A percentile compares a stretch with the other conserved stretches of the same genome.
phyloP scores from a whole-genome alignment of 2,888 invertebrate genomes.

The Psylliodes chrysocephalus region DNA sequence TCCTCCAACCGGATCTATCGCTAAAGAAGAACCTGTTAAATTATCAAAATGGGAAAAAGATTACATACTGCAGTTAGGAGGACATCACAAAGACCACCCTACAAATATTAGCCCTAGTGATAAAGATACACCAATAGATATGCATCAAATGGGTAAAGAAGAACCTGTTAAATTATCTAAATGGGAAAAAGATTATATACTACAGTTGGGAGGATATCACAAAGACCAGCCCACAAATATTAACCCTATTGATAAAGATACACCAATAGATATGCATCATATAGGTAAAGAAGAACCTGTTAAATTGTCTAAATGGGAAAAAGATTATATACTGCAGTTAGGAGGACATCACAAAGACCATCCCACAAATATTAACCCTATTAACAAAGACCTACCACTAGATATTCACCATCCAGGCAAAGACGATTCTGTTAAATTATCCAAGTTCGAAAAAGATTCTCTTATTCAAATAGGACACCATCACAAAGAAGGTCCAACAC shows the following conservation, averaged over 20 bases:
- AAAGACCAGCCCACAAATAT: neutral
- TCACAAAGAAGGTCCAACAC: neutral
- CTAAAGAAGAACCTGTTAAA: neutral
- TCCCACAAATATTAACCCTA: neutral
- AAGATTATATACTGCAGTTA: neutral
- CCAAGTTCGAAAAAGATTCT: neutral
- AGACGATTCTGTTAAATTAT: neutral
- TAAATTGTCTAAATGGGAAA: neutral
- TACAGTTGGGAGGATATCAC: neutral
- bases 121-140: neutral
- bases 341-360: neutral
- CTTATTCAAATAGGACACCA: neutral
- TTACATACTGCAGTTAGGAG: neutral
- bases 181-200: neutral
- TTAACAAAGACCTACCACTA: neutral
- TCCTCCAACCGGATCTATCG: neutral
- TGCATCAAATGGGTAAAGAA: neutral
- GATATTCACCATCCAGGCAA: neutral
- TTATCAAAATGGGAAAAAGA: constrained; percentile 4
- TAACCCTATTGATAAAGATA: neutral
- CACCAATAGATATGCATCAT: neutral
- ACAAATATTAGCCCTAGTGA: neutral
- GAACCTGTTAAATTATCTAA: neutral
- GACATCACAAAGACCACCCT: neutral
- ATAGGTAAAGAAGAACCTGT: neutral